Evolutionary conservation across 2,113 vertebrate species (phyloP), one percentile per base, ranked within the genome.

Genomic region (Capricornis sumatraensis): DNA sequence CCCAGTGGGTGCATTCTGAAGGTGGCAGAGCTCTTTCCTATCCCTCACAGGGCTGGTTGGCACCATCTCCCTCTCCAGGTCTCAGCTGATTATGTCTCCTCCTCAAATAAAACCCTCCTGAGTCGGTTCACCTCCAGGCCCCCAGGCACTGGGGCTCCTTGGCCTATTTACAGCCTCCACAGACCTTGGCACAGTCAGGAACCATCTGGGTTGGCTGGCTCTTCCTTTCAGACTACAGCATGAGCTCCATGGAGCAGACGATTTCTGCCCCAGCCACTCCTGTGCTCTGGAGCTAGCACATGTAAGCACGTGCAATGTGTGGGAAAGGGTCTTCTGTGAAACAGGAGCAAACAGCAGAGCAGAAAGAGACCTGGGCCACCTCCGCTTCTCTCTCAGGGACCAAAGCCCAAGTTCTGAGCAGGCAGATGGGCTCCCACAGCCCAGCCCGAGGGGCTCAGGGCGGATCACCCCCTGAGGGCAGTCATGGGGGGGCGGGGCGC

Each of bases 401-500:
- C 50, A 52, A 95, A 91, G 94, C 45, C 74, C 87, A 92, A 64
- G 57, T 45, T 91, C 57, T 57, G 30, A 92, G 28, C 6, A 50
- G 64, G 53, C 14, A 53, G 87, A 71, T 12, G 8, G 45, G 76
- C 23, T 79, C 50, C 21, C 67, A 82, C 11, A 45, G 33, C 4
- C 30, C 23, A 12, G 47, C 6, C 50, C 21, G 11, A n/a, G 23
- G 23, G 36, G 71, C 23, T 45, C 19, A 55, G 47, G 9, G 12
- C 6, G 7, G 45, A 57, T 25, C 55, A 25, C 30, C 30, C 17
- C 10, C 74, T 3, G 11, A 85, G 36, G 40, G 27, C 23, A 14
- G 30, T 60, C 23, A 43, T 6, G 10, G n/a, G 1, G 14, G 21
- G 0, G 6, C 21, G 1, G 43, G 19, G 5, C 2, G 10, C 19